Evolutionary conservation across 1,140 invertebrate genomes (phyloP).

Genomic region (Mylabris phalerata): DNA sequence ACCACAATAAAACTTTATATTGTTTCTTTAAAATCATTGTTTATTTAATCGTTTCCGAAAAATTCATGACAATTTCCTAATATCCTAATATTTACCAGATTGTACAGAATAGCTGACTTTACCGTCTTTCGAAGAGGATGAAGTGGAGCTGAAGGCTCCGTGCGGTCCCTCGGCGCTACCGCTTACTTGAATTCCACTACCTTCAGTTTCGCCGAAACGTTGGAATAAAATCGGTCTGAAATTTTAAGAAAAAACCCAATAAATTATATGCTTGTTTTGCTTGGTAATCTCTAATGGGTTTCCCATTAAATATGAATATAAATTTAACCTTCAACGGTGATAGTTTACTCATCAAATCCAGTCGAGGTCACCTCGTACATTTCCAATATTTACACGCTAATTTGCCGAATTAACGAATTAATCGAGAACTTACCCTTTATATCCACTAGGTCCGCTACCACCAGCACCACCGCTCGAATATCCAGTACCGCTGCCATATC

Average conservation of each 20-base stretch:
- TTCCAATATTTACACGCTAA: no score
- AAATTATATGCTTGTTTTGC: neutral
- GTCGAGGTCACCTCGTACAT: no score
- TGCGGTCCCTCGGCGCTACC: slow-evolving; percentile 30
- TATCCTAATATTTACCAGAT: slow-evolving; percentile 32
- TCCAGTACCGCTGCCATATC: slow-evolving; percentile 17
- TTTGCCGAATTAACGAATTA: neutral
- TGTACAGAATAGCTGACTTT: slow-evolving; percentile 34
- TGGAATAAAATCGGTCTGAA: slow-evolving; percentile 32
- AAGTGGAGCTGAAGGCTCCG: slow-evolving; percentile 34
- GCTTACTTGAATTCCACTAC: slow-evolving; percentile 29
- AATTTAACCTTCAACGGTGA: no score
- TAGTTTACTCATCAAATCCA: no score
- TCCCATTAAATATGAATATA: neutral
- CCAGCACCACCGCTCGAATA: slow-evolving; percentile 10
- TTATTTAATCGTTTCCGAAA: no score
- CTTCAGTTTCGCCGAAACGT: slow-evolving; percentile 31
- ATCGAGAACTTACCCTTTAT: slow-evolving; percentile 16
- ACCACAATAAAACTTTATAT: no score
- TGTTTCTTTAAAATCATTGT: no score
- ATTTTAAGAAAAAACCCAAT: slow-evolving; percentile 1
- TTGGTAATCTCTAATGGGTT: neutral
- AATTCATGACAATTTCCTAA: no score
- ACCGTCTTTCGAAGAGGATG: slow-evolving; percentile 30
- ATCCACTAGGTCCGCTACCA: slow-evolving; percentile 17